phyloP scores from a whole-genome alignment of 2,797 vertebrate species.

The Eidolon dupreanum region DNA sequence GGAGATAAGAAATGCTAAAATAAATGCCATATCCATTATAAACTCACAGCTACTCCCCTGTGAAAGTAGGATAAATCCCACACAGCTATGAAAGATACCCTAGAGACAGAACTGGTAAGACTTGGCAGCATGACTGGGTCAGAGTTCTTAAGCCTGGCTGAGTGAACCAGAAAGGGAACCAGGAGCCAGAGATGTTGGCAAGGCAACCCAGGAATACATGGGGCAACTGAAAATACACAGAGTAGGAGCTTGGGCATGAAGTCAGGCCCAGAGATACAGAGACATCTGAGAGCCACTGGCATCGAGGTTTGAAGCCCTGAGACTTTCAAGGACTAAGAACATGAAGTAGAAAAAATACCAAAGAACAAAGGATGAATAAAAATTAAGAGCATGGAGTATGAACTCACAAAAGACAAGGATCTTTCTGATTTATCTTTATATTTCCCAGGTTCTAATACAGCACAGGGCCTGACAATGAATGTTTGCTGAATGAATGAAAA shows the following conservation, averaged over 20 bases:
- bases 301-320: neutral
- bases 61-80: neutral
- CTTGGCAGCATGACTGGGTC: neutral
- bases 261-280: neutral
- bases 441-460: neutral
- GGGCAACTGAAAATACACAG: neutral
- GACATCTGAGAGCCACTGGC: neutral
- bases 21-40: neutral
- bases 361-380: neutral
- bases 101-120: neutral
- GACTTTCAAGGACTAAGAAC: neutral
- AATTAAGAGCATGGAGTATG: neutral
- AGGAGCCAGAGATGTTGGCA: neutral
- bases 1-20: neutral
- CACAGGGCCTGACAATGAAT: neutral
- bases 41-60: neutral
- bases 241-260: neutral
- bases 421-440: neutral
- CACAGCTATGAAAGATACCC: neutral
- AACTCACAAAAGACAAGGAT: neutral
- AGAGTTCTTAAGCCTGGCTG: neutral
- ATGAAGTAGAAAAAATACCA: neutral
- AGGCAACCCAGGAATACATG: neutral
- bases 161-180: neutral
- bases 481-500: neutral